These are phyloP conservation scores for Syngnathus scovelli DNA, from an alignment of 2,113 vertebrate species.

Conservation along the genomic window DNA sequence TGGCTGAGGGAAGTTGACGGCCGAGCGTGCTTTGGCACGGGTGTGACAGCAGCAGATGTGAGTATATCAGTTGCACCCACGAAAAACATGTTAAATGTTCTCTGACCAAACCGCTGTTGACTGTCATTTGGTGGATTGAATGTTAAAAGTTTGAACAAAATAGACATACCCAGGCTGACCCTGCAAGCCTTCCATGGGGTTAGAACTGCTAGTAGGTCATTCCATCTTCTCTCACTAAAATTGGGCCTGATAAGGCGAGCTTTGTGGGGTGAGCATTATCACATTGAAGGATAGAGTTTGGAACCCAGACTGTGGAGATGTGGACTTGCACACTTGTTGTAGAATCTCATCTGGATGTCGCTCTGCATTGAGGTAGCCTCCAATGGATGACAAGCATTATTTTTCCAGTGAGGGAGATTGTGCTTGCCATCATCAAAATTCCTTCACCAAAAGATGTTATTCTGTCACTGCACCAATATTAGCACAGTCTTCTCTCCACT, in stretches of 20 bases:
- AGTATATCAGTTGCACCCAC: neutral
- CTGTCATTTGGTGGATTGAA: neutral
- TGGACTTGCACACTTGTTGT: neutral
- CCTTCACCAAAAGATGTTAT: neutral
- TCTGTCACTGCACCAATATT: neutral
- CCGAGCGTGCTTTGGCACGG: too few species aligned
- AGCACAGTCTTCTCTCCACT: neutral
- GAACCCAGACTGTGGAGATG: neutral
- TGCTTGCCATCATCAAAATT: neutral
- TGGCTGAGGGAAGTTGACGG: too few species aligned
- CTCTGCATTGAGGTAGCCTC: neutral
- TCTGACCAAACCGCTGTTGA: neutral
- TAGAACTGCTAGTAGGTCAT: neutral
- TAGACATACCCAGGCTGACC: neutral
- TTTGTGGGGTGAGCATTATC: neutral
- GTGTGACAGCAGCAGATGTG: neutral
- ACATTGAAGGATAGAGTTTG: neutral
- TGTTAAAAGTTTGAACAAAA: neutral
- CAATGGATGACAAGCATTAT: neutral
- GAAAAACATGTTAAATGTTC: neutral
- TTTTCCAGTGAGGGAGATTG: neutral
- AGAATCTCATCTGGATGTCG: neutral
- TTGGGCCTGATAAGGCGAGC: neutral
- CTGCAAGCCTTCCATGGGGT: neutral
- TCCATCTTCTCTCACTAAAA: neutral